A percentile compares a stretch with the other conserved stretches of the same genome.
Conservation (phyloP, 1,140 invertebrate genomes). For the Laupala kohalensis region DNA sequence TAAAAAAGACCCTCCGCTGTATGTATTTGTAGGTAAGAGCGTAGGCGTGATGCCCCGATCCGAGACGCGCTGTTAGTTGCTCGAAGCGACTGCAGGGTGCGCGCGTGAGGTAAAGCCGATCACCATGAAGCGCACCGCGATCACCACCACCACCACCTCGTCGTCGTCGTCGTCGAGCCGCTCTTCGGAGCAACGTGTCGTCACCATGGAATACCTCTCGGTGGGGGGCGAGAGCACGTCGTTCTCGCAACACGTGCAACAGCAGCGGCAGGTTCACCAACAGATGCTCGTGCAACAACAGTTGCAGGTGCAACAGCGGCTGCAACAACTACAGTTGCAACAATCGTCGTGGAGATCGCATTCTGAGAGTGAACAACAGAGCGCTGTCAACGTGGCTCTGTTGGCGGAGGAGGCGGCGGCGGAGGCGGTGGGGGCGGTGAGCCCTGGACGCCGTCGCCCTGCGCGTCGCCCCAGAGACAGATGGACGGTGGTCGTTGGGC, state of each 20-base stretch:
- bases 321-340: not conserved
- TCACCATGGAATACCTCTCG: not conserved
- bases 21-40: no score
- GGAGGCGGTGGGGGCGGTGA: not conserved
- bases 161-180: not conserved
- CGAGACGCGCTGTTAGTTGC: not conserved
- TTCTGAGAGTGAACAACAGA: not conserved
- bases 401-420: not conserved
- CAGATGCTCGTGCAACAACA: not conserved
- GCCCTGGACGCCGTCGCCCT: no score
- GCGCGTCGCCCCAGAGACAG: not conserved
- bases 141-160: not conserved
- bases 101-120: not conserved
- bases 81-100: not conserved
- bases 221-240: not conserved
- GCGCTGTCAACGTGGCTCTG: not conserved
- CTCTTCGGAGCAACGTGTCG: not conserved
- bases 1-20: no score
- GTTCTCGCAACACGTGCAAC: no score
- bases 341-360: not conserved
- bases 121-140: not conserved
- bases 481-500: not conserved
- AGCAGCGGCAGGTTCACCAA: not conserved
- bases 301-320: not conserved
- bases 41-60: no score